Conservation (phyloP, 2,113 vertebrate species). For the Gasterosteus aculeatus region DNA sequence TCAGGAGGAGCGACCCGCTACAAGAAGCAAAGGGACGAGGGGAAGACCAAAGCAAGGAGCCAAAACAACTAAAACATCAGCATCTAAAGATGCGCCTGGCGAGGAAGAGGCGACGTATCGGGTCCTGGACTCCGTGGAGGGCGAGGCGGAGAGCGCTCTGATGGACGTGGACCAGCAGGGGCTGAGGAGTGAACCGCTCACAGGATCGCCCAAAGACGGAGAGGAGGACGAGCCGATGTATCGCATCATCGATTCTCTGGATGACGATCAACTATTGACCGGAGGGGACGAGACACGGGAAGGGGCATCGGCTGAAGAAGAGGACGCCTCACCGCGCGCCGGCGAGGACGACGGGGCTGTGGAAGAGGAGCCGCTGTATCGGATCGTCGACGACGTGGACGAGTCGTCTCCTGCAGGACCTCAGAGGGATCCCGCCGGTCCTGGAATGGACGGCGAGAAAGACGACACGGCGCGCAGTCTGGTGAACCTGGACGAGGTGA, state of each 20-base stretch:
- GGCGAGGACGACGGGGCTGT: fast-evolving
- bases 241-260: conserved; percentile 55
- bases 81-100: neutral
- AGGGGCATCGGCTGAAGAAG: neutral
- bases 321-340: neutral
- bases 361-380: neutral
- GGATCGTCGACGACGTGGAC: neutral
- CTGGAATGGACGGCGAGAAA: neutral
- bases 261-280: conserved; percentile 31
- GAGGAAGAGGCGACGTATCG: conserved; percentile 50
- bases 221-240: conserved; percentile 37
- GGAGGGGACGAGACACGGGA: neutral
- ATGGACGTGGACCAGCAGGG: neutral
- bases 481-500: conserved; percentile 88
- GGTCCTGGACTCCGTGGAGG: conserved; percentile 67
- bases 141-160: neutral
- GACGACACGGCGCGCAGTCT: conserved; percentile 42
- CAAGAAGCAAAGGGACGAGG: conserved; percentile 11
- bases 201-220: neutral
- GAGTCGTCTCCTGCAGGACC: neutral
- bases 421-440: fast-evolving
- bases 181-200: neutral
- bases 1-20: neutral
- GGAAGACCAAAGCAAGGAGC: conserved; percentile 46
- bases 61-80: conserved; percentile 5